Evolutionary conservation across 92 coral and sea anemone genomes (phyloP), one percentile per base, ranked within the genome.

Genomic region (Plumapathes pennacea): DNA sequence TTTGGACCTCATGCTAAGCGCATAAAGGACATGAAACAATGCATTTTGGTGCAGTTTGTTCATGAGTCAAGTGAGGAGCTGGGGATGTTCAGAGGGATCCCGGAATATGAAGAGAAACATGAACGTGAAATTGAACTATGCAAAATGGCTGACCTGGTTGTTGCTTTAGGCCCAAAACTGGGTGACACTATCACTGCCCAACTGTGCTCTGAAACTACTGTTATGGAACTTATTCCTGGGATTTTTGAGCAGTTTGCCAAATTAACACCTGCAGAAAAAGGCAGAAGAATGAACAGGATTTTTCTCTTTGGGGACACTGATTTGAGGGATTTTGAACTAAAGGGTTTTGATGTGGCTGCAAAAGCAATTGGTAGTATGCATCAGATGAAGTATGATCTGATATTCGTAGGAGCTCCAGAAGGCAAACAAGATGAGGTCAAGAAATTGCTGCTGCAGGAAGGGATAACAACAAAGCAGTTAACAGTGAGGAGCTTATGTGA

Each of bases 391-490:
- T 42, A 42, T 24, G 17, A 24, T 24, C 47, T 42, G 47, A 24
- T 42, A 6, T 42, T 42, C 1, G 47, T 42, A 24, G 47, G 47
- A 20, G 47, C 47, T 6, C 47, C 47, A 6, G 21, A 7, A 15
- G 47, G 47, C 8, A 42, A 42, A 42, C 47, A 42, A 42, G 47
- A 42, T 1, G 47, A 42, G 21, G 47, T 42, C 47, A 24, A 20
- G 8, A 10, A 3, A 42, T 0, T 15, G 21, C 14, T 42, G 47
- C 47, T 42, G 2, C 47, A 42, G 47, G 21, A 20, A 15, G 47
- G 47, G 21, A 42, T 42, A 20, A 6, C 19, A 3, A 11, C 17
- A 42, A 24, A 42, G 5, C 47, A 42, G 47, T 24, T 42, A 12
- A 42, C 21, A 5, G 47, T 42, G 21, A 42, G 47, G 21, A 24